Conservation (phyloP, 2,888 invertebrate species). For the Netelia melanura region DNA sequence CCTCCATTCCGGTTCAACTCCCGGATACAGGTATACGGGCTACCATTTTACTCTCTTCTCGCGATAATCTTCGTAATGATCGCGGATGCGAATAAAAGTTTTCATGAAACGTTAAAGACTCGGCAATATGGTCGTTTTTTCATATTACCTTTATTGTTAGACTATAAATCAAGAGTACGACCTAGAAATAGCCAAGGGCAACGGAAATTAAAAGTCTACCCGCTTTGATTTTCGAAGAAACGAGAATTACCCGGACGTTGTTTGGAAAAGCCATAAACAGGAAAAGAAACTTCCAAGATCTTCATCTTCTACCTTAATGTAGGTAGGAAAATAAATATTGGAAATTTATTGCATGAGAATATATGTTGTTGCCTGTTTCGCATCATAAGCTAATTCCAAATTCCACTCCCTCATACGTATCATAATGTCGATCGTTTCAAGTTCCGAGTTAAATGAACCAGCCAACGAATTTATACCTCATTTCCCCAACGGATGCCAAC, state of each 20-base stretch:
- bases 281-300: no score
- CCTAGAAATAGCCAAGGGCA: no score
- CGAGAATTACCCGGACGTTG: no score
- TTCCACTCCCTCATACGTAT: neutral
- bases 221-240: no score
- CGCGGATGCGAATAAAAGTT: no score
- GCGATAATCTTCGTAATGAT: neutral
- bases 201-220: no score
- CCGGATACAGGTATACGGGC: constrained; percentile 1
- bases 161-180: no score
- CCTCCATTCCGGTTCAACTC: neutral
- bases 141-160: no score
- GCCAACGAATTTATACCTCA: constrained; percentile 38
- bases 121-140: no score
- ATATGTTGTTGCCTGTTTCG: neutral
- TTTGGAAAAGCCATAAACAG: no score
- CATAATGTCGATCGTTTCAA: constrained; percentile 20
- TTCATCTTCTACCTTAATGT: no score
- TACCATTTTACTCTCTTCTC: neutral
- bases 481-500: constrained; percentile 41
- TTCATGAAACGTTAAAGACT: no score
- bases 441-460: neutral
- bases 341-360: neutral
- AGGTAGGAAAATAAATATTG: neutral
- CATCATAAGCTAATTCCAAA: neutral